Evolutionary conservation across 2,113 vertebrate species (phyloP).

Genomic region (Lipotes vexillifer): DNA sequence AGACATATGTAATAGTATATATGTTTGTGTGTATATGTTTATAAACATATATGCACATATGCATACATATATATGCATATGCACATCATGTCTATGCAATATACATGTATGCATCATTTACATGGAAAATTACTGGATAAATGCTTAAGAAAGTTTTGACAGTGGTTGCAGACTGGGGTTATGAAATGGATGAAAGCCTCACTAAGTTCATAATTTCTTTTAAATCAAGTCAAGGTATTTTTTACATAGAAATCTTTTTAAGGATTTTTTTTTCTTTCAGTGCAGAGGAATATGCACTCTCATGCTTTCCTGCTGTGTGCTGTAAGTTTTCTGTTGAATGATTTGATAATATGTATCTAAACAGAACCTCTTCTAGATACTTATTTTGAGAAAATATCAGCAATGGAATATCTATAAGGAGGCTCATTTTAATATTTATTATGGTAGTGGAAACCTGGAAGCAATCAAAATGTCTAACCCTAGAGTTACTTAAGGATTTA

Average conservation of each 20-base stretch:
- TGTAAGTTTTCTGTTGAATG: neutral
- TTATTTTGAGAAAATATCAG: neutral
- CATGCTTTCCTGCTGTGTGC: neutral
- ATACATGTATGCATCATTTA: neutral
- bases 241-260: neutral
- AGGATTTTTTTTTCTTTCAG: neutral
- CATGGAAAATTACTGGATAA: neutral
- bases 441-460: neutral
- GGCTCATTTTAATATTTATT: neutral
- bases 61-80: too few relatives aligned
- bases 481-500: neutral
- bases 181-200: neutral
- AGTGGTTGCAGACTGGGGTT: neutral
- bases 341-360: neutral
- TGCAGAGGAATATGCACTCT: neutral
- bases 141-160: neutral
- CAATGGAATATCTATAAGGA: neutral
- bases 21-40: fast-evolving
- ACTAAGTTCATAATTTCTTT: neutral
- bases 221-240: neutral
- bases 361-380: neutral
- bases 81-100: neutral
- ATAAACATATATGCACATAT: fast-evolving
- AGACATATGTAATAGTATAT: neutral
- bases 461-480: neutral